Evolutionary conservation across 2,113 vertebrate species (phyloP), one percentile per base, ranked within the genome.

Genomic region (Bubo bubo): DNA sequence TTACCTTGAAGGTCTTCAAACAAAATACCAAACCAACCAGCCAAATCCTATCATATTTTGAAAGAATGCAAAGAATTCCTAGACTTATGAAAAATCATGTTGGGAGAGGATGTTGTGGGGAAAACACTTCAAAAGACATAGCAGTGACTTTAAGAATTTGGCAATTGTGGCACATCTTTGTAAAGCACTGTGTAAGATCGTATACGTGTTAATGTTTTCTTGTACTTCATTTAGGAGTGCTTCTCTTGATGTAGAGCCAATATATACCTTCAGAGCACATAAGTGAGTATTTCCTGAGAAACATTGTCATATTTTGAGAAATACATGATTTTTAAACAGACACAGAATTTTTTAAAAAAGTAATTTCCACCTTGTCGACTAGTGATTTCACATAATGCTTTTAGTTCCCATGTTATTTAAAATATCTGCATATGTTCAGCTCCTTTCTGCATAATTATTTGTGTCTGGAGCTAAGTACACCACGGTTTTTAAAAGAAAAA

Each of bases 211-310:
- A 91, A 95, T 10, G 7, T 75, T 94, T 88, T 96, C 53, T 87
- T 97, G 24, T 98, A 39, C 55, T 95, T 97, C 49, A 11, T 94
- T 93, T 98, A 99, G 99, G 98, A 99, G 99, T 96, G 97, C 99
- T 9, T 99, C 99, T 91, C 98, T 99, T 94, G 99, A 99, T 68
- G 99, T 99, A 95, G 99, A 99, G 92, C 99, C 99, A 10, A 99
- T 99, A 97, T 99, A 99, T 97, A 99, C 99, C 5, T 99, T 99
- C 98, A 99, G 99, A 94, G 99, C 99, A 83, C 99, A 99, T 98
- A 99, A 98, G 99, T 99, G 98, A 98, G 98, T 98, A 96, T 94
- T 56, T 90, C 27, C 18, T 58, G 47, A 68, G 55, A 94, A 88
- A 79, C 32, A 13, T 1, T 64, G 66, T 66, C 9, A 4, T 85